Evolutionary conservation across 1,140 invertebrate species (phyloP), one percentile per base, ranked within the genome.

Genomic region (Microplitis mediator): DNA sequence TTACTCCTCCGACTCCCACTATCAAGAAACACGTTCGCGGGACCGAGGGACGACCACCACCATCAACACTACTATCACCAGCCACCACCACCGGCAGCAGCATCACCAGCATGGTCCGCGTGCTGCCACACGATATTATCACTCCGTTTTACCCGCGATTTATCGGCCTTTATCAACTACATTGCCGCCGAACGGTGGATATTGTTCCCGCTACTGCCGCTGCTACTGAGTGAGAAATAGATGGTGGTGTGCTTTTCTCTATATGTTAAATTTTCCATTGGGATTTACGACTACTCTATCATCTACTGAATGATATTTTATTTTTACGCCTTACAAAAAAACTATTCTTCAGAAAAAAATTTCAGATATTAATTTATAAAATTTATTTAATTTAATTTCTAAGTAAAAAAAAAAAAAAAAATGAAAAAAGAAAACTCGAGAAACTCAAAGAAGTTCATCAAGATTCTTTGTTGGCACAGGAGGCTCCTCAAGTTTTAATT

Each of bases 131-230:
- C 80, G 85, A 85, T 85, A 84, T 85, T 85, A 86, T 85, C 84
- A 81, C 83, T 85, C 75, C 82, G 81, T 83, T 85, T 84, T 84
- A 85, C 82, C 82, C 80, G 79, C 81, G 82, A 86, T 86, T 86
- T 85, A 86, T 85, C 83, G 81, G 78, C 78, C 80, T 85, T 85
- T 85, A 86, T 86, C 84, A 82, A 85, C 80, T 82, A 81, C 80
- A 83, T 80, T 79, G 78, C 79, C 78, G 80, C 77, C 70, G 78
- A 81, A 81, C 54, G 75, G 66, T 79, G 78, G 64, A 32, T 72
- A 72, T 62, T 61, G 16, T 72, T 79, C 68, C 76, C 77, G 79
- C 74, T 72, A 69, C 67, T 45, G 39, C 39, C 11, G 39, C 36
- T 39, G 36, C 39, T 45, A 11, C 39, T 45, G 39, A 45, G 11